Percentiles rank a stretch among this genome's conserved stretches.
These are phyloP conservation scores for Stictonetta naevosa DNA, from an alignment of 2,113 vertebrate genomes.

Conservation along the genomic window DNA sequence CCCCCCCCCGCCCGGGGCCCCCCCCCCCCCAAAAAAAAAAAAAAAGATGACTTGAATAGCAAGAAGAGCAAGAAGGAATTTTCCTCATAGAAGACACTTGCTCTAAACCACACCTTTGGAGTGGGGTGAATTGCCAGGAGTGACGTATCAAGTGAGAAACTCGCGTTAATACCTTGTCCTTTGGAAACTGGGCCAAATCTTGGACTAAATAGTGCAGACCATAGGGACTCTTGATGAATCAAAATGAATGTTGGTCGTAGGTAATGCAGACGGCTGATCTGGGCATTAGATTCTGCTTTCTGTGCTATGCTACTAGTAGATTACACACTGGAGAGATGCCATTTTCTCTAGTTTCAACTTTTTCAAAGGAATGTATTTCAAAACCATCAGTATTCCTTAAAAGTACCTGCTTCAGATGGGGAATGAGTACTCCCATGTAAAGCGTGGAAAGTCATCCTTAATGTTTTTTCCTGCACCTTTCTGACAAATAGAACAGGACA, in stretches of 20 bases:
- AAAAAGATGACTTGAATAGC: not conserved
- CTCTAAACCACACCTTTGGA: not conserved
- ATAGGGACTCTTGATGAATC: not conserved
- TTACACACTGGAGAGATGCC: not conserved
- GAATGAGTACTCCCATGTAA: not conserved
- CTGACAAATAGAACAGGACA: not conserved
- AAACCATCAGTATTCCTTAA: conserved; percentile 4
- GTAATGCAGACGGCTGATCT: not conserved
- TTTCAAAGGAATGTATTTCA: not conserved
- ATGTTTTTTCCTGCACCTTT: not conserved
- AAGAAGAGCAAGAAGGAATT: not conserved
- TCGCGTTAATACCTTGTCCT: not conserved
- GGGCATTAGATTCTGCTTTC: not conserved
- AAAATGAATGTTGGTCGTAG: not conserved
- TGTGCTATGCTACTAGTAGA: not conserved
- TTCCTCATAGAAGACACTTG: not conserved
- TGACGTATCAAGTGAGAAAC: not conserved
- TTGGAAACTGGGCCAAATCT: not conserved
- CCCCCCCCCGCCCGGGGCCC: too few species aligned
- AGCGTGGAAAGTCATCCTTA: not conserved
- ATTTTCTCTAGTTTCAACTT: not conserved
- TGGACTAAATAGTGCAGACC: not conserved
- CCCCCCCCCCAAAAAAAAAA: not conserved
- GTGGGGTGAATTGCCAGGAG: not conserved
- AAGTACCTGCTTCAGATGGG: not conserved